Percentiles rank a stretch among this genome's conserved stretches.
These are phyloP conservation scores for Engystomops pustulosus DNA, from an alignment of 2,113 vertebrate species.

Conservation along the genomic window DNA sequence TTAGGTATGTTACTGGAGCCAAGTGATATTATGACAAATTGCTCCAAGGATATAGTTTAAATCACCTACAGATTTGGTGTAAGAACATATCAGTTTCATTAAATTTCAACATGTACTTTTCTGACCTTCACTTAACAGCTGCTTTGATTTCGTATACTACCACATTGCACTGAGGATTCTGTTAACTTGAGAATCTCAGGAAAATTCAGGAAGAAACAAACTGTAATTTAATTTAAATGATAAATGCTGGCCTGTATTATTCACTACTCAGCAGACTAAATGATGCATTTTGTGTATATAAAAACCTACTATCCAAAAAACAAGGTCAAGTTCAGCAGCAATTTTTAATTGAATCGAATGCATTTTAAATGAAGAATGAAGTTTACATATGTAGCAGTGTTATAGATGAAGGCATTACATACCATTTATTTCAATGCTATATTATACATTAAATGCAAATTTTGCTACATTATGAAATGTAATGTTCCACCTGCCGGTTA, in stretches of 20 bases:
- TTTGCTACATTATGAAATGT: too few relatives aligned
- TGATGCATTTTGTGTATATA: background rate
- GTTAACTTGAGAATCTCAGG: background rate
- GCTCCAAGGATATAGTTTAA: constrained; percentile 28
- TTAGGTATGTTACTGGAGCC: constrained; percentile 13
- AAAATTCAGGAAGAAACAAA: background rate
- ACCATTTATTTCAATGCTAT: too few relatives aligned
- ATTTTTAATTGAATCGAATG: too few relatives aligned
- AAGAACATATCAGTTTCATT: constrained; percentile 28
- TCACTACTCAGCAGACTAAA: background rate
- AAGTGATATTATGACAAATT: constrained; percentile 45
- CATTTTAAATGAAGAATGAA: too few relatives aligned
- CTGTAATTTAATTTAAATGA: background rate
- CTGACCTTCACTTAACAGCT: constrained; percentile 9
- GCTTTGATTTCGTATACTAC: constrained; percentile 21
- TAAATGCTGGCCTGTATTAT: background rate
- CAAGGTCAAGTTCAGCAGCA: too few relatives aligned
- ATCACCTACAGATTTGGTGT: constrained; percentile 31
- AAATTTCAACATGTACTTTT: constrained; percentile 30
- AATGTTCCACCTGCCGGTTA: too few relatives aligned
- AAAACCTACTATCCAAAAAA: too few relatives aligned
- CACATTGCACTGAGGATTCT: background rate
- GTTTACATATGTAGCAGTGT: too few relatives aligned
- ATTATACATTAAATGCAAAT: too few relatives aligned
- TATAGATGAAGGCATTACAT: too few relatives aligned